phyloP scores from a whole-genome alignment of 92 coral and sea anemone species.

The Diadumene lineata region DNA sequence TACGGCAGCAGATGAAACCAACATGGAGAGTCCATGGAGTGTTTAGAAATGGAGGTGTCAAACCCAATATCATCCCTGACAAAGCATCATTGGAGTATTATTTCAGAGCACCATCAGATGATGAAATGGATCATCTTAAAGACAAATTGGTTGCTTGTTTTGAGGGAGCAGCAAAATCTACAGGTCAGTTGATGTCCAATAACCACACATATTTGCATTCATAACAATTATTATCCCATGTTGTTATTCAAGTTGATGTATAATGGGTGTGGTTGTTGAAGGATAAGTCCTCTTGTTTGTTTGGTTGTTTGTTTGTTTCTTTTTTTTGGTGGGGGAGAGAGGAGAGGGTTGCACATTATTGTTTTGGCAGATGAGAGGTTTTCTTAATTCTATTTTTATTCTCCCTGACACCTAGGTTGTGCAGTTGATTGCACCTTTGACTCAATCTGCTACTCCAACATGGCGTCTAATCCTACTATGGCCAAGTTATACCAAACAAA shows the following conservation, averaged over 20 bases:
- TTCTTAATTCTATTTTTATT: neutral
- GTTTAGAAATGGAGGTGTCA: constrained; percentile 80
- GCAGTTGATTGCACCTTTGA: constrained; percentile 48
- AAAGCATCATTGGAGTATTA: constrained; percentile 56
- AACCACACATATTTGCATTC: no score
- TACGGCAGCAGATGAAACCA: constrained; percentile 95
- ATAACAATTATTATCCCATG: no score
- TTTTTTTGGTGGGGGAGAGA: no score
- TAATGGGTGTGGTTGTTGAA: no score
- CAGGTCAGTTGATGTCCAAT: constrained; percentile 58
- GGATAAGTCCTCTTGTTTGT: no score
- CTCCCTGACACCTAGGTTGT: constrained; percentile 59
- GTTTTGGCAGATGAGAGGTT: no score
- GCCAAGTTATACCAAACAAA: constrained; percentile 78
- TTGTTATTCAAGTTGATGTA: no score
- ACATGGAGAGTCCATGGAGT: constrained; percentile 87
- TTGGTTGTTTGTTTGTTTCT: no score
- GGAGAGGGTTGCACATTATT: no score
- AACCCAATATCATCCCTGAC: constrained; percentile 92
- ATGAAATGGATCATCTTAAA: constrained; percentile 56
- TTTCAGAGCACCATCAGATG: constrained; percentile 55
- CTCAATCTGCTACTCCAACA: constrained; percentile 34
- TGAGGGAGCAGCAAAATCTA: constrained; percentile 78
- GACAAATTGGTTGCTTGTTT: constrained; percentile 67
- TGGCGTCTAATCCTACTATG: constrained; percentile 67